Conservation (phyloP, 2,797 vertebrate species). For the Chelon auratus region DNA sequence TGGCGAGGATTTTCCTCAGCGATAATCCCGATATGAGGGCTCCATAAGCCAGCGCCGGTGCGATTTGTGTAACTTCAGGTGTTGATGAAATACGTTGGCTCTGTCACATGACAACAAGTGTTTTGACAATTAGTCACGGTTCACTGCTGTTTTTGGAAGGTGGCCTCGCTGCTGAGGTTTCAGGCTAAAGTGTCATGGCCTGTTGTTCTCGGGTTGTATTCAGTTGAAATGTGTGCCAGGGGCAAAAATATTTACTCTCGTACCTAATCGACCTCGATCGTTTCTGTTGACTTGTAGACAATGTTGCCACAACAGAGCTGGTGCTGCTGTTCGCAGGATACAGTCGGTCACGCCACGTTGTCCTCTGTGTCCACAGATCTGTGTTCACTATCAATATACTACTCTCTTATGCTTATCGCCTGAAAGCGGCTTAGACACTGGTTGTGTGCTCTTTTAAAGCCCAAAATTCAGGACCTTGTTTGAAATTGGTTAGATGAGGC, state of each 20-base stretch:
- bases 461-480: no score
- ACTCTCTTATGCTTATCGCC: background rate
- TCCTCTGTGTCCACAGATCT: slow-evolving; percentile 65
- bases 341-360: slow-evolving; percentile 72
- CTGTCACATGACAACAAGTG: slow-evolving; percentile 61
- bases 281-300: slow-evolving; percentile 75
- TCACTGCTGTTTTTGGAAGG: slow-evolving; percentile 48
- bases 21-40: slow-evolving; percentile 28
- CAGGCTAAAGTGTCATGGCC: background rate
- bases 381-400: slow-evolving; percentile 79
- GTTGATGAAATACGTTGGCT: slow-evolving; percentile 38
- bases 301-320: slow-evolving; percentile 84
- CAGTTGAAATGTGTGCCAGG: slow-evolving; percentile 61
- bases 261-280: slow-evolving; percentile 73
- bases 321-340: slow-evolving; percentile 70
- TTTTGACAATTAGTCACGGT: slow-evolving; percentile 58
- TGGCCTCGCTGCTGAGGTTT: background rate
- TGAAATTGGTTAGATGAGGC: no score
- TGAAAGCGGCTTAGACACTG: background rate
- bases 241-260: slow-evolving; percentile 80
- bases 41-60: slow-evolving; percentile 11
- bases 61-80: slow-evolving; percentile 32
- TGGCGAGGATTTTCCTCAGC: slow-evolving; percentile 24
- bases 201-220: slow-evolving; percentile 38
- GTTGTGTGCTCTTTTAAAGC: background rate